A percentile compares a stretch with the other conserved stretches of the same genome.
Evolutionary conservation across 2,113 vertebrate species (phyloP).

Genomic region (Psammodynastes pulverulentus): DNA sequence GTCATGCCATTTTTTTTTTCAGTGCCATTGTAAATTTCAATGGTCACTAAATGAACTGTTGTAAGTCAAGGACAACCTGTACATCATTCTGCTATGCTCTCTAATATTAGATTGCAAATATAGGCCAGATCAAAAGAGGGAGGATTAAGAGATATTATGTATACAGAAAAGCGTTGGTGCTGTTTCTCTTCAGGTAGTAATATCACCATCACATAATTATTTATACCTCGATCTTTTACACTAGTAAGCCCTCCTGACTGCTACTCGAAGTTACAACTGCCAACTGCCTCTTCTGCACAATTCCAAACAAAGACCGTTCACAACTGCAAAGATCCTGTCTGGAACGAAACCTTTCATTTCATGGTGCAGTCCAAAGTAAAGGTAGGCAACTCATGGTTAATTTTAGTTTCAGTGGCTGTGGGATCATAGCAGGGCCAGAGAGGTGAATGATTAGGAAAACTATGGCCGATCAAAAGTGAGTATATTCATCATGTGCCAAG

Average conservation of each 20-base stretch:
- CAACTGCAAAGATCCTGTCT: constrained; percentile 77
- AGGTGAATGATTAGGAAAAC: neutral
- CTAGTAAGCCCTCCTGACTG: constrained; percentile 78
- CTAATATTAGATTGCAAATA: neutral
- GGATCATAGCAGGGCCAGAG: neutral
- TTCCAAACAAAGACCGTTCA: constrained; percentile 70
- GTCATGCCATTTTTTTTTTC: neutral
- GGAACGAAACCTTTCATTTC: constrained; percentile 84
- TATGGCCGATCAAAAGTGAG: neutral
- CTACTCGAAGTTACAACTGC: constrained; percentile 77
- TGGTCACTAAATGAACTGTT: neutral
- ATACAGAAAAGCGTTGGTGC: neutral
- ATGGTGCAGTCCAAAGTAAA: constrained; percentile 77
- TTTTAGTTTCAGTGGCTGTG: neutral
- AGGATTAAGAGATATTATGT: neutral
- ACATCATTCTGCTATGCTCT: neutral
- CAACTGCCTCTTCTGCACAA: constrained; percentile 69
- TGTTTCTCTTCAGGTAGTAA: neutral
- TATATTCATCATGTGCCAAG: neutral
- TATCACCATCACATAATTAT: neutral
- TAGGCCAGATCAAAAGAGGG: neutral
- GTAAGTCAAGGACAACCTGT: neutral
- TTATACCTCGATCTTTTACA: neutral
- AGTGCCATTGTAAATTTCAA: neutral
- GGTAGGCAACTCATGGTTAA: constrained; percentile 60